These are phyloP conservation scores for Xerus rutilus DNA, from an alignment of 2,797 vertebrate species.

Conservation along the genomic window DNA sequence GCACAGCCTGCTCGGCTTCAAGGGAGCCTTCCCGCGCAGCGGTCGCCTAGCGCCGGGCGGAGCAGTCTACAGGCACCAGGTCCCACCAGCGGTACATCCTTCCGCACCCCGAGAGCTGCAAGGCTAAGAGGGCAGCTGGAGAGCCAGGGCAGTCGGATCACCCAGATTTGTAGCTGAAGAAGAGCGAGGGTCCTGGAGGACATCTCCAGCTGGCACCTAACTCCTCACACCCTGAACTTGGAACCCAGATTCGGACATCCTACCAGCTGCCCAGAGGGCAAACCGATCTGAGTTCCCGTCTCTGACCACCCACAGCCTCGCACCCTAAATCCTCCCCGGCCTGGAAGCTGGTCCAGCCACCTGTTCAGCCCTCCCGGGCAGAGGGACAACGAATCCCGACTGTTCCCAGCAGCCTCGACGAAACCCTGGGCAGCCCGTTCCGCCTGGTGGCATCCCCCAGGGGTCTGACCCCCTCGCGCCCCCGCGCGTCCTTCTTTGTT, in stretches of 20 bases:
- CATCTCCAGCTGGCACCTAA: neutral
- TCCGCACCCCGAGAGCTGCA: neutral
- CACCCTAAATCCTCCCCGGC: neutral
- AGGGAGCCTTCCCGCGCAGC: neutral
- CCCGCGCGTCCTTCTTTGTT: slow-evolving; percentile 42
- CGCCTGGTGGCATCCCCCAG: neutral
- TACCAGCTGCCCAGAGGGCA: neutral
- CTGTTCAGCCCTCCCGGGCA: neutral
- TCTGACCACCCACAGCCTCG: neutral
- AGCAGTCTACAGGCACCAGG: accelerated
- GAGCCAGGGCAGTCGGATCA: neutral
- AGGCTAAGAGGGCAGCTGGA: neutral
- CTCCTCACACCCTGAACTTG: neutral
- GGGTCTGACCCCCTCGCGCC: slow-evolving; percentile 47
- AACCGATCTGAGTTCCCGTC: neutral
- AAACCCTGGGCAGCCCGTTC: neutral
- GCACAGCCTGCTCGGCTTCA: neutral
- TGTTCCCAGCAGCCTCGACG: neutral
- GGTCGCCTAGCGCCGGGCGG: accelerated
- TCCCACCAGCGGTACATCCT: neutral
- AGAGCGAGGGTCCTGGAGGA: neutral
- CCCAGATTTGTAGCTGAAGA: neutral
- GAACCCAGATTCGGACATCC: neutral
- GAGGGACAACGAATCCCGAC: neutral
- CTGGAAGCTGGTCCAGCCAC: too few relatives aligned